These are phyloP conservation scores for Litoditis marina DNA, from an alignment of 2,888 invertebrate species.

Conservation along the genomic window DNA sequence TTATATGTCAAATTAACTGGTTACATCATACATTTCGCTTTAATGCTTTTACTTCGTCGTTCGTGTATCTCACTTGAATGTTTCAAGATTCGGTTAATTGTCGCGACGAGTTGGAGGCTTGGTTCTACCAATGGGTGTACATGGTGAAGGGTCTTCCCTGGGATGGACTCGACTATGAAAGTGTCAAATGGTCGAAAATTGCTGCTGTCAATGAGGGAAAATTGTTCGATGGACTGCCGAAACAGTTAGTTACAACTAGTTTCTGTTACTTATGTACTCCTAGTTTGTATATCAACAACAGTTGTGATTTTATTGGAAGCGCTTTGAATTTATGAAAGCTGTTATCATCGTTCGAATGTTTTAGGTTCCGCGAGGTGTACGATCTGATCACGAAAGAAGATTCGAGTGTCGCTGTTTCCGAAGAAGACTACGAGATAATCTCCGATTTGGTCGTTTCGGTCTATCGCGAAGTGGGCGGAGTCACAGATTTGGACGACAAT, in stretches of 20 bases:
- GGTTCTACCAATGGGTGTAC: conserved; percentile 42
- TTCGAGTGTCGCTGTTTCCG: conserved; percentile 1
- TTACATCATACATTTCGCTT: no score
- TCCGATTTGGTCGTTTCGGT: conserved; percentile 15
- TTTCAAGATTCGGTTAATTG: background rate
- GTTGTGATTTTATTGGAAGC: no score
- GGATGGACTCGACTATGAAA: conserved; percentile 22
- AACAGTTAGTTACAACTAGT: conserved; percentile 12
- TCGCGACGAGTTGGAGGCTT: conserved; percentile 46
- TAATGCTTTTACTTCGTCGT: no score
- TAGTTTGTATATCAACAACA: no score
- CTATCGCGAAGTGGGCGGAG: conserved; percentile 28
- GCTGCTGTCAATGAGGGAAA: conserved; percentile 6
- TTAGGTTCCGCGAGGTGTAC: conserved; percentile 32
- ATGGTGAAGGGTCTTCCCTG: conserved; percentile 43
- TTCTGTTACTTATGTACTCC: no score
- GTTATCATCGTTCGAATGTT: background rate
- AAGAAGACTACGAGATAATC: conserved; percentile 19
- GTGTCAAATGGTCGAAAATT: conserved; percentile 21
- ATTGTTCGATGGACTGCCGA: conserved; percentile 19
- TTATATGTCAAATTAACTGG: no score
- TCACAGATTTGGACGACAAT: conserved; percentile 43
- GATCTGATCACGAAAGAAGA: conserved; percentile 16
- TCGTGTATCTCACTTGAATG: no score
- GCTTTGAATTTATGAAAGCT: no score